Conservation (phyloP, 2,888 invertebrate species). For the Leucoma salicis region DNA sequence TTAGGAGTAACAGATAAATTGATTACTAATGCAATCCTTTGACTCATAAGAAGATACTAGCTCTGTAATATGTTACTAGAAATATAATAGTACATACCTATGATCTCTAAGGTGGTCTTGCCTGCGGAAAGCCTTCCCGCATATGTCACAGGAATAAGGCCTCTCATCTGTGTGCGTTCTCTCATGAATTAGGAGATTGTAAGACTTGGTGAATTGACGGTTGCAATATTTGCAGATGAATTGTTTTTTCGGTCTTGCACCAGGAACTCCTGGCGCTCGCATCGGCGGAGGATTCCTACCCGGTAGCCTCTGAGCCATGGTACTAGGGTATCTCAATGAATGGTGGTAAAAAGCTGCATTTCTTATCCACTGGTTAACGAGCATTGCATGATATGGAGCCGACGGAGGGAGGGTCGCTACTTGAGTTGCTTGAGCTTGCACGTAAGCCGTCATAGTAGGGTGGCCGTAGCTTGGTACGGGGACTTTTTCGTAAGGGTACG, state of each 20-base stretch:
- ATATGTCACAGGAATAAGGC: constrained; percentile 97
- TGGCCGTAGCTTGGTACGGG: constrained; percentile 60
- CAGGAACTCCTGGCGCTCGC: constrained; percentile 80
- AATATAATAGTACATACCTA: constrained; percentile 80
- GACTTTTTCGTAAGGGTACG: constrained; percentile 67
- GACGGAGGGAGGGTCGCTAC: constrained; percentile 71
- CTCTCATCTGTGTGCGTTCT: constrained; percentile 98
- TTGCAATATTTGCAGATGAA: constrained; percentile 99
- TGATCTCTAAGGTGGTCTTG: constrained; percentile 97
- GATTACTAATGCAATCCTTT: constrained; percentile 24
- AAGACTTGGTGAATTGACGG: constrained; percentile 98
- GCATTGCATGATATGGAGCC: constrained; percentile 80
- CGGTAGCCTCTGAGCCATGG: constrained; percentile 75
- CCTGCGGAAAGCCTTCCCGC: constrained; percentile 96
- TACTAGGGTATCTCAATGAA: constrained; percentile 71
- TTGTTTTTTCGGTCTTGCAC: constrained; percentile 88
- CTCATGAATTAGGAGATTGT: constrained; percentile 98
- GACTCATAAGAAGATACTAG: constrained; percentile 36
- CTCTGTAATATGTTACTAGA: constrained; percentile 13
- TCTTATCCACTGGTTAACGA: constrained; percentile 89
- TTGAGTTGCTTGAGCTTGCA: constrained; percentile 76
- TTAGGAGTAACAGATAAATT: constrained; percentile 47
- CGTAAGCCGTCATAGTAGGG: constrained; percentile 68
- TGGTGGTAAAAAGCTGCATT: constrained; percentile 87
- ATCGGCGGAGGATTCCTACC: constrained; percentile 79